Evolutionary conservation across 2,888 invertebrate genomes (phyloP).

Genomic region (Panopea generosa): DNA sequence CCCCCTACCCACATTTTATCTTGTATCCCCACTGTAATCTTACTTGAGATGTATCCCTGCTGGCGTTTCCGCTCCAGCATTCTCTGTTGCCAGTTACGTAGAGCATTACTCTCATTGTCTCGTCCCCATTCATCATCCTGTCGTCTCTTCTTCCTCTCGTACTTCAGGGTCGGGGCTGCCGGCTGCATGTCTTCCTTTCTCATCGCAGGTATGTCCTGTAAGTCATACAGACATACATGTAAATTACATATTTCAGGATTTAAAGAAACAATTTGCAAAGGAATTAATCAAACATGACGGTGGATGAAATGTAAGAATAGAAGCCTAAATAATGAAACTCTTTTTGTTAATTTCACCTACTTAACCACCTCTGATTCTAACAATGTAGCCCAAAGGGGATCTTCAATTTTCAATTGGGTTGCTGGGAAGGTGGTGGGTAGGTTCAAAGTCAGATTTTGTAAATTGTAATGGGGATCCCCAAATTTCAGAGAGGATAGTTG

Average conservation of each 20-base stretch:
- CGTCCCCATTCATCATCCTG: conserved; percentile 34
- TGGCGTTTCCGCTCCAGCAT: conserved; percentile 83
- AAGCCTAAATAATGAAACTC: too few species aligned
- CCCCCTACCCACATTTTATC: too few species aligned
- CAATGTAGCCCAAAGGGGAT: too few species aligned
- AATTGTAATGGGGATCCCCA: too few species aligned
- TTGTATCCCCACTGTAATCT: too few species aligned
- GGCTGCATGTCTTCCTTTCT: conserved; percentile 48
- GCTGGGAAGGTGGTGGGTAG: too few species aligned
- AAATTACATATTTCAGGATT: conserved; percentile 5
- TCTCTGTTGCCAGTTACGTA: conserved; percentile 83
- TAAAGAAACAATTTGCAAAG: background rate
- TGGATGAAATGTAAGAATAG: too few species aligned
- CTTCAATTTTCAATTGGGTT: too few species aligned
- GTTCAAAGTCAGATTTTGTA: too few species aligned
- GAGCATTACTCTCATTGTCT: conserved; percentile 81
- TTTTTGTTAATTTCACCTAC: too few species aligned
- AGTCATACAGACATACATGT: background rate
- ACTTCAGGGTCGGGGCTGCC: conserved; percentile 74
- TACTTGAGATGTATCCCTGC: conserved; percentile 84
- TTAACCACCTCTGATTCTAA: too few species aligned
- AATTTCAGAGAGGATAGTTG: too few species aligned
- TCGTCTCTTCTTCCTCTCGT: conserved; percentile 75
- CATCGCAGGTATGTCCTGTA: conserved; percentile 67
- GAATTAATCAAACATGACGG: background rate